Evolutionary conservation across 2,113 vertebrate genomes (phyloP).

Genomic region (Ranitomeya variabilis): DNA sequence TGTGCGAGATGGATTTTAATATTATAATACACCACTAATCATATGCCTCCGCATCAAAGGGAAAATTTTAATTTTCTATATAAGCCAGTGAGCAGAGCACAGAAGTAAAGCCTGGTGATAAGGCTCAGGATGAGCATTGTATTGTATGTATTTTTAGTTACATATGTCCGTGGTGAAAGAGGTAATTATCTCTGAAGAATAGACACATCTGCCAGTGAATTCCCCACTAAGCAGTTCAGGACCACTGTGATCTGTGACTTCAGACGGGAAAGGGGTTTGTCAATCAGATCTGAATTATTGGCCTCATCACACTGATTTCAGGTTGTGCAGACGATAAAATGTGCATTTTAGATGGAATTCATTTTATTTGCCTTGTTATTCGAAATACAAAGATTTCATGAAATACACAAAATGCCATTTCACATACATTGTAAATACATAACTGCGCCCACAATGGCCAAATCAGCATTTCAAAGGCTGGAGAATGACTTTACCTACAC

Average conservation of each 20-base stretch:
- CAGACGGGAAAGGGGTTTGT: not conserved
- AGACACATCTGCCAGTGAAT: slow-evolving; percentile 36
- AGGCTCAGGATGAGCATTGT: slow-evolving; percentile 37
- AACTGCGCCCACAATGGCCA: not conserved
- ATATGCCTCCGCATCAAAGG: slow-evolving; percentile 41
- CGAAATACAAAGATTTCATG: not conserved
- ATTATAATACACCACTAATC: slow-evolving; percentile 18
- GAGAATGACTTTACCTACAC: not conserved
- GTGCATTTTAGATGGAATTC: not conserved
- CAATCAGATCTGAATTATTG: not conserved
- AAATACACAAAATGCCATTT: not conserved
- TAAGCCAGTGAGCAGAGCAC: slow-evolving; percentile 15
- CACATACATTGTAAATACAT: not conserved
- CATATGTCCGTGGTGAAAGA: slow-evolving; percentile 17
- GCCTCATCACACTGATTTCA: not conserved
- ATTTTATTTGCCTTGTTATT: not conserved
- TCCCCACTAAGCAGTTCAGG: slow-evolving; percentile 31
- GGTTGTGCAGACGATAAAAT: not conserved
- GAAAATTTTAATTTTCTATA: slow-evolving; percentile 28
- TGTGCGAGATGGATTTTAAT: slow-evolving; percentile 15
- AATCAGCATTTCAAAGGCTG: not conserved
- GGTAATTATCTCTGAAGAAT: slow-evolving; percentile 46
- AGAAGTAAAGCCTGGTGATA: slow-evolving; percentile 20
- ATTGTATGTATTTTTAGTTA: slow-evolving; percentile 47
- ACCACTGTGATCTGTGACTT: slow-evolving; percentile 42